phyloP scores from a whole-genome alignment of 2,113 vertebrate genomes.

The Ceyx melanurus region DNA sequence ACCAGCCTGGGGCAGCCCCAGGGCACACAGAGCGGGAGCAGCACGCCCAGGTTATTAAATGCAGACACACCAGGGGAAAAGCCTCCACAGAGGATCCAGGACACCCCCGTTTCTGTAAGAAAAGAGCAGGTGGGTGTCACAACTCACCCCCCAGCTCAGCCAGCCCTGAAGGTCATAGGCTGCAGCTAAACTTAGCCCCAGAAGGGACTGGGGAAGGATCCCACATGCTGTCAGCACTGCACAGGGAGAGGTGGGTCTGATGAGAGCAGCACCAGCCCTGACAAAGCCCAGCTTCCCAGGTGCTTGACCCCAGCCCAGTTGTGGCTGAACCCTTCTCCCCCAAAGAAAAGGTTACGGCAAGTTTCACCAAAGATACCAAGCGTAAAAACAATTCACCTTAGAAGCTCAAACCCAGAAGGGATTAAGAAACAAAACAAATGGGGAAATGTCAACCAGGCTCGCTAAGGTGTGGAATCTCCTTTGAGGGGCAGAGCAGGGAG shows the following conservation, averaged over 20 bases:
- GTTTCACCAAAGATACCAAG: background rate
- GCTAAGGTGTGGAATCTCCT: background rate
- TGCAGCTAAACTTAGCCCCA: background rate
- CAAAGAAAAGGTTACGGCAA: accelerated
- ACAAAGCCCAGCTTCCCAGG: background rate
- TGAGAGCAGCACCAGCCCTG: background rate
- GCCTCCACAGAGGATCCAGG: accelerated
- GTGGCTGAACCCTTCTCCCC: background rate
- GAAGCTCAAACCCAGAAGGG: background rate
- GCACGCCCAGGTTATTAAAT: background rate
- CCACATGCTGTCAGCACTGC: background rate
- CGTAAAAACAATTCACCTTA: background rate
- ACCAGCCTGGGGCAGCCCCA: background rate
- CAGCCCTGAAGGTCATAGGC: background rate
- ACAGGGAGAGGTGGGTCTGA: background rate
- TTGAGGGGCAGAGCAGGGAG: background rate
- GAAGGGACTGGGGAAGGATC: background rate
- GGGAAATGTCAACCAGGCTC: background rate
- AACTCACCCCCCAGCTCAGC: background rate
- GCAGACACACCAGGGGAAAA: background rate
- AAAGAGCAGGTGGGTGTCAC: background rate
- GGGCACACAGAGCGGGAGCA: background rate
- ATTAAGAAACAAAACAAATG: background rate
- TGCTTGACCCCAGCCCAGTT: background rate
- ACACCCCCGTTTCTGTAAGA: background rate